These are phyloP conservation scores for Brachionus plicatilis DNA, from an alignment of 1,140 invertebrate genomes.

Conservation along the genomic window DNA sequence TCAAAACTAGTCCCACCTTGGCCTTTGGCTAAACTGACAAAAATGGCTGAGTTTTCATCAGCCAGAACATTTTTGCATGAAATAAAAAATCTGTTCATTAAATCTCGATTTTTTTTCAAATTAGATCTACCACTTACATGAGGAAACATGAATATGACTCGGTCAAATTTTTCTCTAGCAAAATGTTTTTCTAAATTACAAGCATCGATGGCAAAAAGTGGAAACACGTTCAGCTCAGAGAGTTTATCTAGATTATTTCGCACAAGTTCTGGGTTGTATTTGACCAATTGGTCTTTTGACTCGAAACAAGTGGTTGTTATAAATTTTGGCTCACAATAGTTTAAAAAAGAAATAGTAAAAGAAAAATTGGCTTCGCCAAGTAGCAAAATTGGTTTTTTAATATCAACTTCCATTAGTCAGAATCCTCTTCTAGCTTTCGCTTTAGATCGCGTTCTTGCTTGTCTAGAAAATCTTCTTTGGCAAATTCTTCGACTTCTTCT, in stretches of 20 bases:
- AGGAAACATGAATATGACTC: constrained; percentile 65
- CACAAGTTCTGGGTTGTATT: constrained; percentile 44
- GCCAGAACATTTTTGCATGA: constrained; percentile 42
- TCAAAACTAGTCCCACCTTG: constrained; percentile 60
- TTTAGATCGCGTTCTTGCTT: not conserved
- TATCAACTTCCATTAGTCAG: not conserved
- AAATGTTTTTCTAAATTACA: constrained; percentile 47
- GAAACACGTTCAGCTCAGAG: not conserved
- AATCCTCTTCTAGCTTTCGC: not conserved
- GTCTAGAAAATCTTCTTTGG: not conserved
- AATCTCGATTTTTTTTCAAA: constrained; percentile 61
- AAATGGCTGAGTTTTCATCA: constrained; percentile 52
- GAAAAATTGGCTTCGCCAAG: constrained; percentile 63
- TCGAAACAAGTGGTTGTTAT: constrained; percentile 49
- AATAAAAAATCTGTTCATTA: constrained; percentile 60
- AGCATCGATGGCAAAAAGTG: constrained; percentile 59
- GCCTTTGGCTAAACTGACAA: constrained; percentile 62
- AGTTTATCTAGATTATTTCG: not conserved
- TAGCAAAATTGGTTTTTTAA: constrained; percentile 43
- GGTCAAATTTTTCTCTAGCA: constrained; percentile 51
- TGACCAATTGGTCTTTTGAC: constrained; percentile 45
- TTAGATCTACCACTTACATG: constrained; percentile 65
- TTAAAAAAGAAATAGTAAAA: constrained; percentile 57
- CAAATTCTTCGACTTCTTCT: constrained; percentile 18
- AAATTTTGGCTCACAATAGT: constrained; percentile 42